Conservation (phyloP, 2,888 invertebrate species). For the Teinopalpus imperialis region DNA sequence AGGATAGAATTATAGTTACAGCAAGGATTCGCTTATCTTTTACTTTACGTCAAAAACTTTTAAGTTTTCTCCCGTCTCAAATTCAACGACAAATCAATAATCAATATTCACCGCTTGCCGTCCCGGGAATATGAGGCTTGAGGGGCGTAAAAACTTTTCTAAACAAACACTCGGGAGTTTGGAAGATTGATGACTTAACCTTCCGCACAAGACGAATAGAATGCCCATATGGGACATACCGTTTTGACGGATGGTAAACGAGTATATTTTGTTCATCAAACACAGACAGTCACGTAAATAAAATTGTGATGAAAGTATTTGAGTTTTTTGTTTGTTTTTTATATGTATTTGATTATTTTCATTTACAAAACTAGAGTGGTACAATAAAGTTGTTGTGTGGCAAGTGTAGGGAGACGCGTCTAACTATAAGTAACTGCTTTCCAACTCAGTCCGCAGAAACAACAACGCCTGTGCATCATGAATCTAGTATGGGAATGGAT, state of each 20-base stretch:
- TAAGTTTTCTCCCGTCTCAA: slow-evolving; percentile 12
- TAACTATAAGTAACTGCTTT: too few relatives aligned
- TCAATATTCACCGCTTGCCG: slow-evolving; percentile 50
- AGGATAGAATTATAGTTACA: not conserved
- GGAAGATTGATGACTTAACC: slow-evolving; percentile 64
- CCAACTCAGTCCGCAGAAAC: too few relatives aligned
- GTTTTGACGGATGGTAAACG: slow-evolving; percentile 19
- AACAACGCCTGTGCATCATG: too few relatives aligned
- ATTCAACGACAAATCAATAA: slow-evolving; percentile 45
- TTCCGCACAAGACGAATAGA: slow-evolving; percentile 42
- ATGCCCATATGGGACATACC: slow-evolving; percentile 38
- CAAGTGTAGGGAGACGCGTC: too few relatives aligned
- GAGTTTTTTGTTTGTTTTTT: too few relatives aligned
- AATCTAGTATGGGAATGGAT: too few relatives aligned
- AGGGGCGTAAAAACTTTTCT: slow-evolving; percentile 48
- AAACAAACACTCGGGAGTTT: slow-evolving; percentile 51
- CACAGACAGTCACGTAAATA: too few relatives aligned
- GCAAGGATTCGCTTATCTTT: slow-evolving; percentile 1
- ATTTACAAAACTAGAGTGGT: too few relatives aligned
- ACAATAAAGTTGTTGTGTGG: too few relatives aligned
- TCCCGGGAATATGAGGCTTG: slow-evolving; percentile 42
- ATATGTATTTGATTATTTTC: too few relatives aligned
- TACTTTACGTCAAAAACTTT: slow-evolving; percentile 11
- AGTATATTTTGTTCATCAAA: not conserved
- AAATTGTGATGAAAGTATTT: too few relatives aligned